Evolutionary conservation across 2,113 vertebrate genomes (phyloP), one percentile per base, ranked within the genome.

Genomic region (Nansenia antarctica): DNA sequence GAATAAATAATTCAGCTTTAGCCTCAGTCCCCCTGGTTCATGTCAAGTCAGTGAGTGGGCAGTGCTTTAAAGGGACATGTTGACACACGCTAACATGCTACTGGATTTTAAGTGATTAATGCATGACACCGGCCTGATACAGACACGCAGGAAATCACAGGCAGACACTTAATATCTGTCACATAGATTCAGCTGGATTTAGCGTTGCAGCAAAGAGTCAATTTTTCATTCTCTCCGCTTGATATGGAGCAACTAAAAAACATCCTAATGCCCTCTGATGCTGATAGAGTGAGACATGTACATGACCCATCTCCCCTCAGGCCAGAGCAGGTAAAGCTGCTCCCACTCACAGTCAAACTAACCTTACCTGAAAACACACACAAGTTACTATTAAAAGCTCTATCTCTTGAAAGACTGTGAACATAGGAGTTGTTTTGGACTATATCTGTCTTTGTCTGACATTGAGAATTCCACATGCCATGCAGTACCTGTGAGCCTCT

Each of bases 401-500:
- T 26, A 5, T 52, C 27, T 14, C 3, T 59, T 63, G 57, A 27
- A 57, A 37, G 0, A 22, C 62, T 61, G 62, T 35, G 49, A 5
- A 68, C 71, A 59, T 63, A 57, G 59, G 11, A n/a, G 35, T 61
- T 76, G 45, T 47, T 31, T 9, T 54, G n/a, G 20, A 58, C 62
- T 62, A 62, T 1, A n/a, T 55, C 27, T 8, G 62, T 30, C 62
- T 62, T 62, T 35, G 70, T 78, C 70, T 83, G 82, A 86, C 86
- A 79, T 84, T 88, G 82, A 74, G 73, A 76, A 82, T 69, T 81
- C 63, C 76, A 73, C 11, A 1, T 70, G 61, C 45, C 73, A 54
- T 68, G 77, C 70, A 69, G 70, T 67, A 39, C 72, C 69, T 79
- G 63, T 72, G 70, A 80, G 76, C 20, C 53, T 12, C 9, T 31